Base-by-base conservation (phyloP, 2,113 vertebrate species). In the Progne subis region DNA sequence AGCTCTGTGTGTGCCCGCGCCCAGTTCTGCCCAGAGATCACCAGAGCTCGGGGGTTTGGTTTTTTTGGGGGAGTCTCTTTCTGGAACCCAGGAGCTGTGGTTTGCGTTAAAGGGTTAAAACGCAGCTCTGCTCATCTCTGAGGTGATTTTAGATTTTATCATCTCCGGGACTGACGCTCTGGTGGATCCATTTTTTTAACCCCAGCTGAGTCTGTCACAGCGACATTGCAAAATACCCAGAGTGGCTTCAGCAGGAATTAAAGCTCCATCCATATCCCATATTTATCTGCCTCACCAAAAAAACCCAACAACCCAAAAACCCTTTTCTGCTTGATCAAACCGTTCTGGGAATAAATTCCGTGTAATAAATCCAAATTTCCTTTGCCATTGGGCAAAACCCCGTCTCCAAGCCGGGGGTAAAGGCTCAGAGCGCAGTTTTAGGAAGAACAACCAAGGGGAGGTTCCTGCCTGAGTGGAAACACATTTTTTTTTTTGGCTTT, bases 331-430 rank as follows among this genome's bases (percentile, higher is more conserved):
- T 0, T 13, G 31, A 18, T 18, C 29, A 74, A 25, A 19, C 17
- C 7, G 17, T 74, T 32, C 19, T 37, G 20, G 39, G 31, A 41
- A 21, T 31, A 34, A 81, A 65, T 37, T 17, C 8, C 0, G 9
- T 16, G 7, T 9, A 8, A 8, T 2, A 7, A 1, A 24, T 49
- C 53, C 70, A 64, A 28, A 64, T 60, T 52, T 14, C 46, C 69
- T 61, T 37, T 47, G 20, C 74, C 55, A 14, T 5, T 9, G 32
- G 46, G 61, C n/a, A 44, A 69, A 10, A 37, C 39, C 31, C n/a
- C 17, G 0, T 0, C 0, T 2, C 46, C 65, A 53, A 63, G 9
- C 2, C 24, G 16, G 29, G 4, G 18, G 24, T 39, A 19, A 61
- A 61, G 59, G 18, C 29, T 12, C 10, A 47, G 69, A 7, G 21